Base-by-base conservation (phyloP, 1,140 invertebrate genomes). In the Musca vetustissima region DNA sequence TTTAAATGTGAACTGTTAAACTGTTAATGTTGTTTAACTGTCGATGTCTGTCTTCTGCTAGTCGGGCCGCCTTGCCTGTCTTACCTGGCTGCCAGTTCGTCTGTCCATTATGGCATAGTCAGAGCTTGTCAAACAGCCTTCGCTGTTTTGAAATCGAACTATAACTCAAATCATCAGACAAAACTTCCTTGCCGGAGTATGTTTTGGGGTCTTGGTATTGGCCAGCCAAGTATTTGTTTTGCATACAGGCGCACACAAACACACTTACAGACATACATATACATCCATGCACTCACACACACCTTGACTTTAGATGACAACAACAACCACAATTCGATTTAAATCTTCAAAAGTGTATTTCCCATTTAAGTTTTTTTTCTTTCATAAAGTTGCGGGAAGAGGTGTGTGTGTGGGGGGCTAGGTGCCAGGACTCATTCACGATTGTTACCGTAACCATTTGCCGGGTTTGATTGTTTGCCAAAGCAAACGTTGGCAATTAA, bases 401-500 rank as follows among this genome's bases (percentile, higher is more conserved):
- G 36, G n/a, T 4, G 11, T 28, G 28, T 4, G 36, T 2, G 36
- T 2, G 36, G 11, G 11, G 36, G 13, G 36, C 36, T n/a, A n/a
- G 28, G 28, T 43, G 11, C 36, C 36, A 43, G 36, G 36, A 43
- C 36, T 43, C 36, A 43, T 43, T 43, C 36, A 43, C 36, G 36
- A 43, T 43, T 43, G 36, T 43, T 43, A 13, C 36, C 36, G 36
- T 43, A 43, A 43, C 36, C 36, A 43, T 43, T 43, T 43, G 36
- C 11, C 36, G 36, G n/a, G n/a, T 9, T 43, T 43, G 36, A 43
- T 43, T 43, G 36, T 43, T 43, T 36, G 32, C 32, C 28, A 59
- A 68, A 28, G 47, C 28, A 61, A 59, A 50, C 50, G 59, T 64
- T 69, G 67, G 49, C 67, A 69, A 69, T 69, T 69, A 69, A 69